Conservation (phyloP, 2,888 invertebrate species). For the Meteorus colon region DNA sequence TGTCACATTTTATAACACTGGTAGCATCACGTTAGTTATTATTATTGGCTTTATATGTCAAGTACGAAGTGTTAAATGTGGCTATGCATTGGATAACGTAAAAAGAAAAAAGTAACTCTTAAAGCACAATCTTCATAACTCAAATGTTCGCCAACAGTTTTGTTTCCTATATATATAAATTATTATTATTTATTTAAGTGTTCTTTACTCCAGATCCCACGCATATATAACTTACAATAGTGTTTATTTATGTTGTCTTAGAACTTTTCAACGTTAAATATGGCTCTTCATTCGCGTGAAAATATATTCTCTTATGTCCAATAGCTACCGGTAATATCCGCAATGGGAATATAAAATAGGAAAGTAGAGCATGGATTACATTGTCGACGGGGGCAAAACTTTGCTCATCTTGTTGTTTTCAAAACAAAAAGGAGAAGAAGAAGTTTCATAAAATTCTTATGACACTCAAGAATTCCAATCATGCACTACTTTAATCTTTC, state of each 20-base stretch:
- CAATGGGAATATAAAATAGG: slow-evolving; percentile 22
- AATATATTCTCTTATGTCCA: slow-evolving; percentile 18
- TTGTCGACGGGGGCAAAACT: slow-evolving; percentile 26
- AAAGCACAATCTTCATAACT: no score
- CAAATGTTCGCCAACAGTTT: not conserved
- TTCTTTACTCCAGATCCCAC: not conserved
- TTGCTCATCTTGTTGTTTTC: slow-evolving; percentile 32
- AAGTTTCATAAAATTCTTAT: slow-evolving; percentile 31
- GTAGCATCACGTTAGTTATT: not conserved
- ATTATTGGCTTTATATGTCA: not conserved
- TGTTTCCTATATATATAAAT: not conserved
- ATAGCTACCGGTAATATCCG: slow-evolving; percentile 22
- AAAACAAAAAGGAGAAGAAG: slow-evolving; percentile 27
- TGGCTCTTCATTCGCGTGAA: slow-evolving; percentile 24
- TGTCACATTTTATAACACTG: not conserved
- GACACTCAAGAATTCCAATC: slow-evolving; percentile 37
- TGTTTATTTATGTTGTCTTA: slow-evolving; percentile 22
- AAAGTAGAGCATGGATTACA: slow-evolving; percentile 28
- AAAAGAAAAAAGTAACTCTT: not conserved
- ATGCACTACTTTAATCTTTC: slow-evolving; percentile 37
- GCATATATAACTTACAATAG: not conserved
- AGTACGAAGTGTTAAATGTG: not conserved
- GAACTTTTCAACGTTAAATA: slow-evolving; percentile 19
- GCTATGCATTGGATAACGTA: not conserved
- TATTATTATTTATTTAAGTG: not conserved